These are phyloP conservation scores for Drosophila yooni DNA, from an alignment of 2,888 invertebrate species.

Conservation along the genomic window DNA sequence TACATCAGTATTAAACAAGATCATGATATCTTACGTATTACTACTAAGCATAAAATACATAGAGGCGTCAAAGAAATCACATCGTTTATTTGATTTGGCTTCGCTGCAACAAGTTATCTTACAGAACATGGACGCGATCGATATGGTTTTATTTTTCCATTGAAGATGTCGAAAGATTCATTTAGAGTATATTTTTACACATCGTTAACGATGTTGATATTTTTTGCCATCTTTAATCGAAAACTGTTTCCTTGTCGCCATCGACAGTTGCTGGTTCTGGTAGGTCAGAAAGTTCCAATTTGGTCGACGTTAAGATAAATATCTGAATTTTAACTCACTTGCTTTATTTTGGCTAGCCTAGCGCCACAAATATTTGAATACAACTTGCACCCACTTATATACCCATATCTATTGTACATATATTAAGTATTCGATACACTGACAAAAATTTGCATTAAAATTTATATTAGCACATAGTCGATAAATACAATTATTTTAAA, in stretches of 20 bases:
- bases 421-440: not conserved
- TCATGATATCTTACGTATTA: not conserved
- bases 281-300: not conserved
- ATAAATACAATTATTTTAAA: not conserved
- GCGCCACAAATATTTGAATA: not conserved
- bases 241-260: not conserved
- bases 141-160: not conserved
- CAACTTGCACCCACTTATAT: not conserved
- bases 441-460: not conserved
- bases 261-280: not conserved
- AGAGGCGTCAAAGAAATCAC: not conserved
- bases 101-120: not conserved
- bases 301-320: not conserved
- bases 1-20: not conserved
- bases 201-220: not conserved
- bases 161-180: not conserved
- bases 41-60: not conserved
- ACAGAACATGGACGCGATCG: not conserved
- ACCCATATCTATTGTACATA: not conserved
- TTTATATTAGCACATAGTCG: constrained; percentile 1
- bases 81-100: not conserved
- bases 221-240: not conserved
- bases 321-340: not conserved
- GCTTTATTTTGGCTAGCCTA: not conserved
- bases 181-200: not conserved